A percentile compares a stretch with the other conserved stretches of the same genome.
These are phyloP conservation scores for Unio delphinus DNA, from an alignment of 2,888 invertebrate species.

Conservation along the genomic window DNA sequence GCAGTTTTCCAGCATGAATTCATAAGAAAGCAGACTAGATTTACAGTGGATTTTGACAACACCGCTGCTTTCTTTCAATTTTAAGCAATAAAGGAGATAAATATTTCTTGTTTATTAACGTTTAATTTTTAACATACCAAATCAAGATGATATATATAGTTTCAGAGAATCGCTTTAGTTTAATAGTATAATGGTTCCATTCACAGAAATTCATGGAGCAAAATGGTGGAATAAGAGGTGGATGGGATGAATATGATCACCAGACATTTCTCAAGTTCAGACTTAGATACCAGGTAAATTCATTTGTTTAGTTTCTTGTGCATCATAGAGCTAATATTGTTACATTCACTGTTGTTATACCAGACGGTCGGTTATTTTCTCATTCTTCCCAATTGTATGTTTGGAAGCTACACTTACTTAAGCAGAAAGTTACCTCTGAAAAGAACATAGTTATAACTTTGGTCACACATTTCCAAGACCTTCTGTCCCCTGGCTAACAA, in stretches of 20 bases:
- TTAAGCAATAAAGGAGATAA: too few relatives aligned
- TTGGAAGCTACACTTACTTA: too few relatives aligned
- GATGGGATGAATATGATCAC: slow-evolving; percentile 72
- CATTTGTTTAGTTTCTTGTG: not conserved
- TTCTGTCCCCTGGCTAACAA: too few relatives aligned
- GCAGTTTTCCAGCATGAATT: not conserved
- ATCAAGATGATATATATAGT: not conserved
- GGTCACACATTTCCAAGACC: too few relatives aligned
- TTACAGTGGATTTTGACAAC: too few relatives aligned
- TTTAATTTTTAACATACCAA: too few relatives aligned
- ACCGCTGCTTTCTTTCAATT: too few relatives aligned
- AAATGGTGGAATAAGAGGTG: slow-evolving; percentile 68
- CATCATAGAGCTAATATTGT: not conserved
- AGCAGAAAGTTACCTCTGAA: too few relatives aligned
- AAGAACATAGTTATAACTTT: too few relatives aligned
- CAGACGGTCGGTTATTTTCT: not conserved
- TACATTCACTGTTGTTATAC: slow-evolving; percentile 1
- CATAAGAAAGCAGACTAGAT: too few relatives aligned
- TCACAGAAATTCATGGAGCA: slow-evolving; percentile 68
- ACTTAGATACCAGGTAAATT: slow-evolving; percentile 63
- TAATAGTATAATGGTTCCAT: slow-evolving; percentile 1
- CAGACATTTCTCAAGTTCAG: slow-evolving; percentile 68
- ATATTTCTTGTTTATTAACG: too few relatives aligned
- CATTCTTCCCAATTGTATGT: too few relatives aligned
- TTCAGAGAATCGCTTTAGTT: not conserved